These are phyloP conservation scores for Trachymyrmex septentrionalis DNA, from an alignment of 1,140 invertebrate species.

Conservation along the genomic window DNA sequence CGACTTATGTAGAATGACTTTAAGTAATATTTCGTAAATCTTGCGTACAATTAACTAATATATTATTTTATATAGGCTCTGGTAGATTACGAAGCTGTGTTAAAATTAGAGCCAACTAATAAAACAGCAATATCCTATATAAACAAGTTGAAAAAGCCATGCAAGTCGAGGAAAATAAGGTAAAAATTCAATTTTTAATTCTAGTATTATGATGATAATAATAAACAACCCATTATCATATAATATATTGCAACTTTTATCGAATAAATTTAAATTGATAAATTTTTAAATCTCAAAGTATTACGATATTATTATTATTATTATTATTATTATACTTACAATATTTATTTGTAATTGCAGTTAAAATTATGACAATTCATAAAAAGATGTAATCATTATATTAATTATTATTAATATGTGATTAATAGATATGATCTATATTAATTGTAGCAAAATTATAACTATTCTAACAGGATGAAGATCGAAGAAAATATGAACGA, in stretches of 20 bases:
- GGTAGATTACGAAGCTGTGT: constrained; percentile 77
- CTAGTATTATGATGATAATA: too few species aligned
- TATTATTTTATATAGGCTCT: constrained; percentile 74
- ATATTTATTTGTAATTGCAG: background rate
- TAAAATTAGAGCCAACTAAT: constrained; percentile 79
- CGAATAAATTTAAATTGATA: background rate
- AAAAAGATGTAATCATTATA: background rate
- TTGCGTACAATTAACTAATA: background rate
- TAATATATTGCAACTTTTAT: background rate
- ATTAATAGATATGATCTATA: background rate
- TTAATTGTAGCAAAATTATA: background rate
- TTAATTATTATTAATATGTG: background rate
- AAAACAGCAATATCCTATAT: constrained; percentile 72
- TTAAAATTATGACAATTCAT: background rate
- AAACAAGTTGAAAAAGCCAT: constrained; percentile 73
- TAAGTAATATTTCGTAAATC: constrained; percentile 24
- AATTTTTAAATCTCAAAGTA: background rate
- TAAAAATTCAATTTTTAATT: constrained; percentile 53
- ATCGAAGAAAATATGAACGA: constrained; percentile 69
- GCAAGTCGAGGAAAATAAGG: constrained; percentile 75
- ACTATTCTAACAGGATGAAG: constrained; percentile 71
- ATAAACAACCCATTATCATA: background rate
- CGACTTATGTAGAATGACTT: too few species aligned
- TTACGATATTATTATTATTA: background rate
- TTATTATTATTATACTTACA: background rate